phyloP scores from a whole-genome alignment of 2,888 invertebrate genomes.

The Ophion slaviceki region DNA sequence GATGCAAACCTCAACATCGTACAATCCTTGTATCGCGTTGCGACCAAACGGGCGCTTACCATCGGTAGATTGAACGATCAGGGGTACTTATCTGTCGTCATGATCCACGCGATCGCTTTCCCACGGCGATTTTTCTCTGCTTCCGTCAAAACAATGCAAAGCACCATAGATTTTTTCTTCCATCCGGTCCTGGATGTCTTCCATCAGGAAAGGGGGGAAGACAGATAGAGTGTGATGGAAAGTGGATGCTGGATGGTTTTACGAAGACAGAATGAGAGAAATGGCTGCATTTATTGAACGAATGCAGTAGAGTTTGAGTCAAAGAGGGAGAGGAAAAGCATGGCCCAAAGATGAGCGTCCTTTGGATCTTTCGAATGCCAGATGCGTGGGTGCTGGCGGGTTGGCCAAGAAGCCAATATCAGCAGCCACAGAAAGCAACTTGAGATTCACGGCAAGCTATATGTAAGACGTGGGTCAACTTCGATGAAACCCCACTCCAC shows the following conservation, averaged over 20 bases:
- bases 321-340: conserved; percentile 41
- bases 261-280: neutral
- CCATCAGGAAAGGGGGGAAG: neutral
- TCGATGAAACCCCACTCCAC: conserved; percentile 46
- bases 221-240: neutral
- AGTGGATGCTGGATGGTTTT: too few relatives aligned
- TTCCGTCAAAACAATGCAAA: too few relatives aligned
- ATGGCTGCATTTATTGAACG: conserved; percentile 10
- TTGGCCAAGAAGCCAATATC: conserved; percentile 61
- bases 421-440: conserved; percentile 57
- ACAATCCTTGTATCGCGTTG: too few relatives aligned
- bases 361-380: conserved; percentile 69
- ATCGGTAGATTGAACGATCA: too few relatives aligned
- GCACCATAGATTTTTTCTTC: too few relatives aligned
- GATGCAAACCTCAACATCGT: too few relatives aligned
- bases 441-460: conserved; percentile 44
- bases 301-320: neutral
- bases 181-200: too few relatives aligned
- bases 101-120: too few relatives aligned
- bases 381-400: conserved; percentile 76
- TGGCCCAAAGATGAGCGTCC: conserved; percentile 66
- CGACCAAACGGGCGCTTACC: too few relatives aligned
- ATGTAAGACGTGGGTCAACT: conserved; percentile 45
- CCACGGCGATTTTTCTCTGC: too few relatives aligned
- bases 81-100: too few relatives aligned